Percentiles rank a stretch among this genome's conserved stretches.
Conservation (phyloP, 2,113 vertebrate species). For the Ammodytes dubius region DNA sequence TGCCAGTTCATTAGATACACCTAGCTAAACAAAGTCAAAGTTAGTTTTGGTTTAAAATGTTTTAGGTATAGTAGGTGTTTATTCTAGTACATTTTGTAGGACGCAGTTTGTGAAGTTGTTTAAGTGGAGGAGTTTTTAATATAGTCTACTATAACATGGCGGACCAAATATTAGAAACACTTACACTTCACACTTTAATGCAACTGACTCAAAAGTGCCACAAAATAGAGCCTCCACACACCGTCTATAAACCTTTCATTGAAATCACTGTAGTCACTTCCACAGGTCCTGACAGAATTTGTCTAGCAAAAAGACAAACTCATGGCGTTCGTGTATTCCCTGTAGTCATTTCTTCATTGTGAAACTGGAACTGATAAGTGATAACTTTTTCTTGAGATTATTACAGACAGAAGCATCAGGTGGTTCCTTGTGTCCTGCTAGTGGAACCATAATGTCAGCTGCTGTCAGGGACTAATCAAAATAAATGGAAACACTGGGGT, state of each 20-base stretch:
- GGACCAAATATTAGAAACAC: neutral
- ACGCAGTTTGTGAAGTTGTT: too few species aligned
- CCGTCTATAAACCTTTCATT: too few species aligned
- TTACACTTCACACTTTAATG: neutral
- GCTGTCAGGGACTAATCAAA: neutral
- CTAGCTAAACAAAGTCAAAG: neutral
- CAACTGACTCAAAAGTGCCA: neutral
- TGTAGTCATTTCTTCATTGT: neutral
- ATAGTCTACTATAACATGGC: neutral
- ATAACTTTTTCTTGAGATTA: too few species aligned
- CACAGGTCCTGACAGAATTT: neutral
- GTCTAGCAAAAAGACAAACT: neutral
- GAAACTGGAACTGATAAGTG: too few species aligned
- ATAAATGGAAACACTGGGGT: conserved; percentile 4
- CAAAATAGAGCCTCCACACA: neutral
- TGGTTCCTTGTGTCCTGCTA: neutral
- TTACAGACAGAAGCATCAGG: neutral
- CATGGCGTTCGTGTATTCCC: neutral
- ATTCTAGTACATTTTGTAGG: neutral
- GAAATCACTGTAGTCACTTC: neutral
- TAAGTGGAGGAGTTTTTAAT: neutral
- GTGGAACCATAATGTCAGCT: neutral
- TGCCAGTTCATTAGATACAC: neutral
- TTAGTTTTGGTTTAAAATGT: neutral
- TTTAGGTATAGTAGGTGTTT: neutral